These are phyloP conservation scores for Trachelipus rathkii DNA, from an alignment of 1,140 invertebrate genomes.

Conservation along the genomic window DNA sequence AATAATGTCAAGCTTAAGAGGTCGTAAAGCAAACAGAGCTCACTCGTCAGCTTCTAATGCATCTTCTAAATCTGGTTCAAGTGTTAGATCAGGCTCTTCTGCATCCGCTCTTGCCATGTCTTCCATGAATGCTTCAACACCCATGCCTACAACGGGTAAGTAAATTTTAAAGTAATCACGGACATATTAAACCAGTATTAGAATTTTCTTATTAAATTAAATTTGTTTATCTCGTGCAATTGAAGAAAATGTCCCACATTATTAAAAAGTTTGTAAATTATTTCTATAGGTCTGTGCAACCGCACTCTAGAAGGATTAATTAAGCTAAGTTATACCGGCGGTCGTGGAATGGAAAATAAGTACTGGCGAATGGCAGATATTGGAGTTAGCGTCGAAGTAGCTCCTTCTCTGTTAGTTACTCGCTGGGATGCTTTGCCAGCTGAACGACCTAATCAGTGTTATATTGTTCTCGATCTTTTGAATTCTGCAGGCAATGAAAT, in stretches of 20 bases:
- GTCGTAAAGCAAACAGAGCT: conserved; percentile 51
- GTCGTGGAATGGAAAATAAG: conserved; percentile 65
- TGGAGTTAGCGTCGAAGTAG: conserved; percentile 74
- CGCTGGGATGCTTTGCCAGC: conserved; percentile 92
- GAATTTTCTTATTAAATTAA: no score
- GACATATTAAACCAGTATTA: no score
- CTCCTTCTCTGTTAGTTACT: conserved; percentile 82
- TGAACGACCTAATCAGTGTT: conserved; percentile 78
- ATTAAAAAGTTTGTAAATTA: no score
- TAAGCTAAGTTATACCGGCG: conserved; percentile 80
- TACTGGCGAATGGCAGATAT: conserved; percentile 78
- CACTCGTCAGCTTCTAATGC: conserved; percentile 51
- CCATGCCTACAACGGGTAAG: conserved; percentile 30
- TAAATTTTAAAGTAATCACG: neutral
- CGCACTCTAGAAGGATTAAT: conserved; percentile 62
- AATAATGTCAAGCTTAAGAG: conserved; percentile 50
- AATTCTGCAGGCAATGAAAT: conserved; percentile 85
- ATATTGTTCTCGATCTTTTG: conserved; percentile 80
- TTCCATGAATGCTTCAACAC: conserved; percentile 29
- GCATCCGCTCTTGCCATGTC: conserved; percentile 28
- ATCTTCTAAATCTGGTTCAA: conserved; percentile 44
- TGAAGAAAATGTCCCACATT: no score
- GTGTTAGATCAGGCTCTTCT: conserved; percentile 36
- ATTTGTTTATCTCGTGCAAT: no score
- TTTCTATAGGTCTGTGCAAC: neutral